phyloP scores from a whole-genome alignment of 2,797 vertebrate genomes.

The Orestias chungarensis region DNA sequence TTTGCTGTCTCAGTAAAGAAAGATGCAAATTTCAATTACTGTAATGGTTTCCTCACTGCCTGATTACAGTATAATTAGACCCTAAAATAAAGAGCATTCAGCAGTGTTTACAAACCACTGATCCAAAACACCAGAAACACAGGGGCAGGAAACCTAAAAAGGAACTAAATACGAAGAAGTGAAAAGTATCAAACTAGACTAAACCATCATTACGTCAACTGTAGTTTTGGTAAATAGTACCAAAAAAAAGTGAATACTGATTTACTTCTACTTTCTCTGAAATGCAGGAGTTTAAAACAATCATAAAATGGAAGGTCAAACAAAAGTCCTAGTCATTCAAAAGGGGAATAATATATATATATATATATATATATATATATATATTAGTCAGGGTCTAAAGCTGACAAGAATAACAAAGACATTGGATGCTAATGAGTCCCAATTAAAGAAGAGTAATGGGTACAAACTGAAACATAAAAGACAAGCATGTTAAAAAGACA shows the following conservation, averaged over 20 bases:
- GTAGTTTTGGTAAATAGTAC: background rate
- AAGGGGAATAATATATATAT: no score
- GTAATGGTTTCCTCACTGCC: slow-evolving; percentile 42
- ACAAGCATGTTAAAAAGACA: background rate
- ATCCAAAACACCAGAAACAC: slow-evolving; percentile 15
- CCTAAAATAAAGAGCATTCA: slow-evolving; percentile 38
- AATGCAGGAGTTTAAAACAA: background rate
- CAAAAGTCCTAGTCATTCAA: background rate
- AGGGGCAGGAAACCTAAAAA: background rate
- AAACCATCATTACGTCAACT: background rate
- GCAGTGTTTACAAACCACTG: slow-evolving; percentile 37
- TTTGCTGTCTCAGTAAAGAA: slow-evolving; percentile 58
- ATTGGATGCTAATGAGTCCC: background rate
- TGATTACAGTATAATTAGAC: slow-evolving; percentile 44
- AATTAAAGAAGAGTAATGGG: background rate
- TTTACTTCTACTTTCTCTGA: no score
- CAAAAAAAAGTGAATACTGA: background rate
- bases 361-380: no score
- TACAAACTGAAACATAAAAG: background rate
- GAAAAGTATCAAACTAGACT: background rate
- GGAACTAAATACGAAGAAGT: background rate
- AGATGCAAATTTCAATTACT: slow-evolving; percentile 50
- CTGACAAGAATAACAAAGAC: background rate
- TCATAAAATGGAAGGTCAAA: background rate
- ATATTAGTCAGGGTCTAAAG: background rate